phyloP scores from a whole-genome alignment of 2,797 vertebrate species.

The Chiloscyllium punctatum region DNA sequence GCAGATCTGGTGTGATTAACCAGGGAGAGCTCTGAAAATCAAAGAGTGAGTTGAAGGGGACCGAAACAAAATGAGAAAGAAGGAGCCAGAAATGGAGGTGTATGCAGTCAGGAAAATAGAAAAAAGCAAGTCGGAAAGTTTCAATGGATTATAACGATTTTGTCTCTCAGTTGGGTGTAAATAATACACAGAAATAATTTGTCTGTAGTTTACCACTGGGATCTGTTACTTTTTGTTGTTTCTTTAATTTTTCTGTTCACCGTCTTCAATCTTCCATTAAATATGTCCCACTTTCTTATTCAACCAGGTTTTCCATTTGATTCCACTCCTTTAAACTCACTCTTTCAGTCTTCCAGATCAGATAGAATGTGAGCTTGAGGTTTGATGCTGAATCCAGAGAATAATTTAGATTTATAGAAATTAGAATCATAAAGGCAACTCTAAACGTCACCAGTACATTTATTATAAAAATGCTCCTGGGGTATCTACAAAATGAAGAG shows the following conservation, averaged over 20 bases:
- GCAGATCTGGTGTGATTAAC: neutral
- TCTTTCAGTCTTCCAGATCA: neutral
- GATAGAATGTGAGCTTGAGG: neutral
- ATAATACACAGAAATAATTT: neutral
- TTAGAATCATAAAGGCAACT: neutral
- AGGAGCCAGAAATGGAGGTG: neutral
- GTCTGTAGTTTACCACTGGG: neutral
- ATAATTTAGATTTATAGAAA: neutral
- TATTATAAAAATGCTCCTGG: neutral
- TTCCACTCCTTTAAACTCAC: neutral
- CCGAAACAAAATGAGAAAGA: neutral
- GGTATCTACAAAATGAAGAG: neutral
- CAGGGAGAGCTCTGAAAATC: too few relatives aligned
- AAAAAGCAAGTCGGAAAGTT: neutral
- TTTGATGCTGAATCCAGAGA: neutral
- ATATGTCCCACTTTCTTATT: neutral
- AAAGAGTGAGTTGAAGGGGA: neutral
- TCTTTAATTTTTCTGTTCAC: neutral
- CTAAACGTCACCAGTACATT: neutral
- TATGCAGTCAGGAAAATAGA: neutral
- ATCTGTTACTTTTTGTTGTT: neutral
- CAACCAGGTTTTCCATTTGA: constrained; percentile 2
- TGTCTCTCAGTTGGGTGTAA: neutral
- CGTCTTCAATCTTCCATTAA: neutral
- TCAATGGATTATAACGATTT: neutral